Evolutionary conservation across 2,113 vertebrate genomes (phyloP).

Genomic region (Martes martes): DNA sequence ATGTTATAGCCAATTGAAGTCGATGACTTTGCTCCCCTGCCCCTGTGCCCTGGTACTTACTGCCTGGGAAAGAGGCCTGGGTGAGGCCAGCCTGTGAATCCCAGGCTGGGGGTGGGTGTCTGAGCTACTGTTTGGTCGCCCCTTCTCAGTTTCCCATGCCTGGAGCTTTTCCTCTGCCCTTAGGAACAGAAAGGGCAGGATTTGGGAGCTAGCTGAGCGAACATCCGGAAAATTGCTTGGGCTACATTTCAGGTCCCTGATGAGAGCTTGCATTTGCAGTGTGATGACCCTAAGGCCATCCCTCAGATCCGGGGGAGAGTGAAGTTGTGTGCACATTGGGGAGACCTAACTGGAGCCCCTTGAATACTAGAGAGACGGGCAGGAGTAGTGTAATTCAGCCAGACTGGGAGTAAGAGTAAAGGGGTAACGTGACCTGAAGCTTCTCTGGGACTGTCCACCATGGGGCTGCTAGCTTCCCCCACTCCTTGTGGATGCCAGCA

Average conservation of each 20-base stretch:
- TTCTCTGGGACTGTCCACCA: not conserved
- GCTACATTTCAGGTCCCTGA: not conserved
- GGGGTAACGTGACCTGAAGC: not conserved
- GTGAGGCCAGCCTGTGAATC: not conserved
- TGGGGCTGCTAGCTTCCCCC: not conserved
- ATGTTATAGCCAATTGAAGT: not conserved
- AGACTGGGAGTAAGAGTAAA: not conserved
- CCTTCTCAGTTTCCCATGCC: not conserved
- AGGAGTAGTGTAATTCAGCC: not conserved
- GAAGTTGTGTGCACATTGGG: not conserved
- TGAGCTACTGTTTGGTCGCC: not conserved
- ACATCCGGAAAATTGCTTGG: not conserved
- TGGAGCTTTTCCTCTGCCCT: not conserved
- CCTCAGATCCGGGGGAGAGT: not conserved
- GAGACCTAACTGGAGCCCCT: no score
- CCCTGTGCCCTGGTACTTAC: not conserved
- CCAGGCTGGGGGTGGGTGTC: not conserved
- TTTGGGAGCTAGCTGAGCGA: not conserved
- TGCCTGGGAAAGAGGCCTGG: not conserved
- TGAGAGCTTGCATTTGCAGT: not conserved
- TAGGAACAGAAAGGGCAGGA: not conserved
- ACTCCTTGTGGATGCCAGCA: not conserved
- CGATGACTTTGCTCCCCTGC: not conserved
- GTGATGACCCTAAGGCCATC: not conserved
- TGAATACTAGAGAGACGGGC: not conserved